Percentiles rank a stretch among this genome's conserved stretches.
Evolutionary conservation across 92 coral and sea anemone genomes (phyloP).

Genomic region (Bergia sp.): DNA sequence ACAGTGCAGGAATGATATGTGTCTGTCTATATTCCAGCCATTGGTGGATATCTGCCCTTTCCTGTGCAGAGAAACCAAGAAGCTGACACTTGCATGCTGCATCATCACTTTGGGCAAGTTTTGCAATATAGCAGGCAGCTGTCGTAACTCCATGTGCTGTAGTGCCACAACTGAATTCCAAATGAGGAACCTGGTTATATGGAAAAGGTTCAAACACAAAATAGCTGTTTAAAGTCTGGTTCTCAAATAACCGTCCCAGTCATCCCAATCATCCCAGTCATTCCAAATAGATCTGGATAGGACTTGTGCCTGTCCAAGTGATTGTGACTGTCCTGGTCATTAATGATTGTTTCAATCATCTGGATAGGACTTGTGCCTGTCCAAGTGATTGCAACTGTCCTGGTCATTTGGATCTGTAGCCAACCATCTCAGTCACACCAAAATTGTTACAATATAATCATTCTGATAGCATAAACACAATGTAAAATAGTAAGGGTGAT

Average conservation of each 20-base stretch:
- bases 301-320: too few relatives aligned
- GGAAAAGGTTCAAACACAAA: neutral
- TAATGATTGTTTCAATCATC: too few relatives aligned
- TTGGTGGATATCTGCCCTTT: constrained; percentile 32
- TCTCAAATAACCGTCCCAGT: neutral
- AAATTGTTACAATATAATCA: too few relatives aligned
- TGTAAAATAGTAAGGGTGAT: too few relatives aligned
- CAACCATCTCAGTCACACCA: too few relatives aligned
- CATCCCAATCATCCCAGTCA: too few relatives aligned
- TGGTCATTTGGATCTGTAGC: too few relatives aligned
- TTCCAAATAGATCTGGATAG: too few relatives aligned
- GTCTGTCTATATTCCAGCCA: constrained; percentile 45
- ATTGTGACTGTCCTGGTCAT: too few relatives aligned
- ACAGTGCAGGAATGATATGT: constrained; percentile 25
- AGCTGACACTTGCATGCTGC: constrained; percentile 18
- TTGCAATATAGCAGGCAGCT: constrained; percentile 40
- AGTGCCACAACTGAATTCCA: constrained; percentile 35
- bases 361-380: too few relatives aligned
- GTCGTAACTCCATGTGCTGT: constrained; percentile 42
- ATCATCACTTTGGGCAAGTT: neutral
- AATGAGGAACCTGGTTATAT: constrained; percentile 16
- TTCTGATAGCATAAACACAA: too few relatives aligned
- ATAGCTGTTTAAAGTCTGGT: neutral
- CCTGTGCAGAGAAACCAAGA: constrained; percentile 29
- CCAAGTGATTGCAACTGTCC: too few relatives aligned